These are phyloP conservation scores for Xyrichtys novacula DNA, from an alignment of 2,797 vertebrate species.

Conservation along the genomic window DNA sequence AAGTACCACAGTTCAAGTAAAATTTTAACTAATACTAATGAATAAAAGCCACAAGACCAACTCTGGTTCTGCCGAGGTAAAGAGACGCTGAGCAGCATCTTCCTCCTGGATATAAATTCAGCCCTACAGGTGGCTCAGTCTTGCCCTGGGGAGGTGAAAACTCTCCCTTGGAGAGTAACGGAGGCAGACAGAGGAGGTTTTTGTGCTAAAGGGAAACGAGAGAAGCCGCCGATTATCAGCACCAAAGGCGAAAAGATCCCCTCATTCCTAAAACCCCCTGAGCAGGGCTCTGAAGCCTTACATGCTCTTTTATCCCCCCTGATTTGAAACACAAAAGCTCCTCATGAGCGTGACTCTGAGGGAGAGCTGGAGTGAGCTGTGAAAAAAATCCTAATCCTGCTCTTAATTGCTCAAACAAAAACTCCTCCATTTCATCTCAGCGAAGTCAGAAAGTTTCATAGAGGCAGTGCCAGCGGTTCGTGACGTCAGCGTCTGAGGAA, in stretches of 20 bases:
- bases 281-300: constrained; percentile 66
- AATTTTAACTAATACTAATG: too few species aligned
- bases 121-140: constrained; percentile 71
- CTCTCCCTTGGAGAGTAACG: constrained; percentile 59
- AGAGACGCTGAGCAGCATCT: constrained; percentile 13
- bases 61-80: background rate
- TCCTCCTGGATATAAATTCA: constrained; percentile 29
- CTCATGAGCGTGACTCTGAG: constrained; percentile 53
- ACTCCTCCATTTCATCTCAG: background rate
- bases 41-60: background rate
- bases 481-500: background rate
- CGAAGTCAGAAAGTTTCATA: background rate
- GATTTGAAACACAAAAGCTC: constrained; percentile 74
- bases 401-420: constrained; percentile 33
- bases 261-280: constrained; percentile 63
- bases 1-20: too few species aligned
- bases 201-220: constrained; percentile 75
- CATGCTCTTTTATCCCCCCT: constrained; percentile 65
- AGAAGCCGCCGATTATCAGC: constrained; percentile 78
- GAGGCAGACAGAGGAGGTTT: constrained; percentile 72
- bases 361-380: constrained; percentile 26
- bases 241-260: constrained; percentile 73
- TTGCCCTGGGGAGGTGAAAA: constrained; percentile 59
- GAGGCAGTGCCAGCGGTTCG: background rate
- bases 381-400: constrained; percentile 19